These are phyloP conservation scores for Drosophila leontia DNA, from an alignment of 1,140 invertebrate genomes.

Conservation along the genomic window DNA sequence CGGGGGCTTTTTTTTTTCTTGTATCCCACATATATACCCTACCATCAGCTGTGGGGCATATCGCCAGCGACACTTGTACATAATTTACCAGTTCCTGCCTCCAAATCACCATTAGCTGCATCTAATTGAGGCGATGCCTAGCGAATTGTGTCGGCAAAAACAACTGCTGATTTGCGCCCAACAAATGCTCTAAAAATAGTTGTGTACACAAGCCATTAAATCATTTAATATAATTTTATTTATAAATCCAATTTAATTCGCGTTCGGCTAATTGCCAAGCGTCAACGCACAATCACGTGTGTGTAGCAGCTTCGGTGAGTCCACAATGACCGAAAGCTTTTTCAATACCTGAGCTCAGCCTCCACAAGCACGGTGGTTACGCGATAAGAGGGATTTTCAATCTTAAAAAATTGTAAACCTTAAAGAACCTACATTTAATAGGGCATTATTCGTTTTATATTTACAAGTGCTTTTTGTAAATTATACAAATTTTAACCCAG, in stretches of 20 bases:
- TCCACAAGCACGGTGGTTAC: not conserved
- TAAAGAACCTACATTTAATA: not conserved
- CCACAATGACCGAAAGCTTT: slow-evolving; percentile 31
- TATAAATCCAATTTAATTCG: slow-evolving; percentile 44
- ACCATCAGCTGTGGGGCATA: slow-evolving; percentile 14
- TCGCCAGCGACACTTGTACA: not conserved
- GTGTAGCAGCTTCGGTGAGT: slow-evolving; percentile 26
- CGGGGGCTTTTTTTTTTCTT: slow-evolving; percentile 60
- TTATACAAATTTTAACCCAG: too few species aligned
- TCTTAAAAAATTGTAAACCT: not conserved
- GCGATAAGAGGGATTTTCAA: not conserved
- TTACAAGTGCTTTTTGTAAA: not conserved
- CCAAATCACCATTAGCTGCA: slow-evolving; percentile 2
- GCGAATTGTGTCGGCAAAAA: slow-evolving; percentile 10
- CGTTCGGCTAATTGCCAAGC: slow-evolving; percentile 32
- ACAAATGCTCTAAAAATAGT: slow-evolving; percentile 37
- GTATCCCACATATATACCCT: slow-evolving; percentile 22
- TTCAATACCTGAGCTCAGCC: slow-evolving; percentile 19
- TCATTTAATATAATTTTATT: slow-evolving; percentile 48
- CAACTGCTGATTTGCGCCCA: not conserved
- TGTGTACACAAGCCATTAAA: slow-evolving; percentile 22
- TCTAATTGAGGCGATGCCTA: slow-evolving; percentile 27
- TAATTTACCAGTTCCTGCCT: slow-evolving; percentile 11
- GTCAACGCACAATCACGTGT: slow-evolving; percentile 43
- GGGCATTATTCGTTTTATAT: not conserved